Percentiles rank a stretch among this genome's conserved stretches.
Conservation (phyloP, 2,113 vertebrate genomes). For the Plecotus auritus region DNA sequence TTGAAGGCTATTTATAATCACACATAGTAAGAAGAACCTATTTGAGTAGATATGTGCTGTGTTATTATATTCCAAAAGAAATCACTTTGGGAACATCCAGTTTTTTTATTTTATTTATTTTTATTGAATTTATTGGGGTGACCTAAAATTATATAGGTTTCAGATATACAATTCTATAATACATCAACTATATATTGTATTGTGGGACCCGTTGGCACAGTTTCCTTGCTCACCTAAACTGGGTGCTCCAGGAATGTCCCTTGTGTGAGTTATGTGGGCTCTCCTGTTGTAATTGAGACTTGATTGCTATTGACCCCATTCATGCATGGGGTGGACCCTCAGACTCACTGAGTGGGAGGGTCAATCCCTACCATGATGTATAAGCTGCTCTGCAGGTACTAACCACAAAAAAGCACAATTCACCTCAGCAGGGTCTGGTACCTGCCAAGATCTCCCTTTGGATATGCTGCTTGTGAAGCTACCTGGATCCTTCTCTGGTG, state of each 20-base stretch:
- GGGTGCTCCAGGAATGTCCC: not conserved
- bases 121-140: too few relatives aligned
- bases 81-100: not conserved
- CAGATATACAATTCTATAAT: too few relatives aligned
- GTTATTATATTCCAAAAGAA: slow-evolving; percentile 1
- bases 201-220: not conserved
- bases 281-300: not conserved
- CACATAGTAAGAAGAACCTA: not conserved
- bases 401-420: not conserved
- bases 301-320: not conserved
- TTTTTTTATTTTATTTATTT: too few relatives aligned
- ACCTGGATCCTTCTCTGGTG: not conserved
- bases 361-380: not conserved
- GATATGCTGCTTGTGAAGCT: not conserved
- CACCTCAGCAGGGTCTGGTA: not conserved
- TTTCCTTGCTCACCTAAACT: not conserved
- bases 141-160: too few relatives aligned
- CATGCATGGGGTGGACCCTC: not conserved
- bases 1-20: not conserved
- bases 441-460: not conserved
- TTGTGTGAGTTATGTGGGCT: not conserved
- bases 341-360: too few relatives aligned
- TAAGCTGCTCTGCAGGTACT: not conserved
- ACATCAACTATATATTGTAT: not conserved
- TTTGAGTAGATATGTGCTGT: not conserved